Evolutionary conservation across 2,113 vertebrate species (phyloP).

Genomic region (Leptocoma aspasia): DNA sequence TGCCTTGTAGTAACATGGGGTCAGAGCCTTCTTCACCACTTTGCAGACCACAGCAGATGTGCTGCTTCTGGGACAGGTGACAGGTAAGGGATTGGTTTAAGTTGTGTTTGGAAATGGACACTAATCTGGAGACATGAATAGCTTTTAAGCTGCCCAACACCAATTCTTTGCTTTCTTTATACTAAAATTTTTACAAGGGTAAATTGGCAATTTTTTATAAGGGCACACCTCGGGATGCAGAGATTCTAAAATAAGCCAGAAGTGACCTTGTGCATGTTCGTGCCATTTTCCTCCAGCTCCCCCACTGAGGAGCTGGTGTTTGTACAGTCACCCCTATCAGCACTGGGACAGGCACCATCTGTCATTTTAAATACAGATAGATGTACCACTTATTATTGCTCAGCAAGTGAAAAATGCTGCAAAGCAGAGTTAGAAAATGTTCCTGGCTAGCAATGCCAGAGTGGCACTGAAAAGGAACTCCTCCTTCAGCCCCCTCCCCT

Average conservation of each 20-base stretch:
- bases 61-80: not conserved
- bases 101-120: not conserved
- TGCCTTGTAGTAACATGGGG: not conserved
- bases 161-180: not conserved
- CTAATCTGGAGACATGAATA: not conserved
- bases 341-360: slow-evolving; percentile 3
- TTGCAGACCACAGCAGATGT: accelerated
- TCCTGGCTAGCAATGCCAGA: not conserved
- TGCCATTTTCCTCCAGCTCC: not conserved
- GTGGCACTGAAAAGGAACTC: not conserved
- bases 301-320: not conserved
- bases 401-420: not conserved
- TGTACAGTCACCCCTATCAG: slow-evolving; percentile 10
- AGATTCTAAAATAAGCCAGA: not conserved
- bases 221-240: not conserved
- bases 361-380: slow-evolving; percentile 16
- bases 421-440: not conserved
- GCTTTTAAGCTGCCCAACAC: not conserved
- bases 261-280: not conserved
- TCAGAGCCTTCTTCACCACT: not conserved
- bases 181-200: not conserved
- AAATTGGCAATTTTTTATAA: not conserved
- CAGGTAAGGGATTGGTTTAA: not conserved
- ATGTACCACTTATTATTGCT: not conserved
- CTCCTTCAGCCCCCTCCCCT: not conserved